These are phyloP conservation scores for Vidua chalybeata DNA, from an alignment of 2,113 vertebrate species.

Conservation along the genomic window DNA sequence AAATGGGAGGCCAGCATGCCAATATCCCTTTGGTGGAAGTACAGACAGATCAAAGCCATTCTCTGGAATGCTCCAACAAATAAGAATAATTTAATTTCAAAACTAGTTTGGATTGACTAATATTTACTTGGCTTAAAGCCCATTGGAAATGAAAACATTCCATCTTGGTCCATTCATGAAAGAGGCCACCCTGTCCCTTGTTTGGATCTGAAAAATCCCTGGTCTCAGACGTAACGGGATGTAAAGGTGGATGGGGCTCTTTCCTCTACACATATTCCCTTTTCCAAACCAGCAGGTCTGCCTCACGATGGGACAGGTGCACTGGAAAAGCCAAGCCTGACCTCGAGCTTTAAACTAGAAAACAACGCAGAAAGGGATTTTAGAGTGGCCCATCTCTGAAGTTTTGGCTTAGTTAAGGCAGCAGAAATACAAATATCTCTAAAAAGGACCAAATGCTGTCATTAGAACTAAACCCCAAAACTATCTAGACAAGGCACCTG, in stretches of 20 bases:
- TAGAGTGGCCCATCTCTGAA: neutral
- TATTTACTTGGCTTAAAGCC: constrained; percentile 65
- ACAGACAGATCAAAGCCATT: constrained; percentile 63
- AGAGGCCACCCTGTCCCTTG: constrained; percentile 5
- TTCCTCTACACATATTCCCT: neutral
- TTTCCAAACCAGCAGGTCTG: neutral
- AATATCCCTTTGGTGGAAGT: constrained; percentile 60
- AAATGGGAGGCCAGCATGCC: constrained; percentile 57
- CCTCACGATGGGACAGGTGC: neutral
- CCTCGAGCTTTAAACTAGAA: neutral
- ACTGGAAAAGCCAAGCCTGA: neutral
- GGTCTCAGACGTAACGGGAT: neutral
- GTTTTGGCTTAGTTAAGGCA: neutral
- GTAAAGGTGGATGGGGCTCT: neutral
- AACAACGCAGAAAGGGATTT: neutral
- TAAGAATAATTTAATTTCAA: constrained; percentile 69
- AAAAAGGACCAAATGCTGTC: neutral
- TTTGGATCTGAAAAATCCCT: neutral
- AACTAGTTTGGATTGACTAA: constrained; percentile 60
- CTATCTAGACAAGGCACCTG: neutral
- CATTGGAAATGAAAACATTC: constrained; percentile 69
- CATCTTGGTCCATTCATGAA: constrained; percentile 44
- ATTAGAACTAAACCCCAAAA: neutral
- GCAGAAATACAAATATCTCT: neutral
- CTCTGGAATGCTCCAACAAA: constrained; percentile 64